phyloP scores from a whole-genome alignment of 2,113 vertebrate species.

The Tetrax tetrax region DNA sequence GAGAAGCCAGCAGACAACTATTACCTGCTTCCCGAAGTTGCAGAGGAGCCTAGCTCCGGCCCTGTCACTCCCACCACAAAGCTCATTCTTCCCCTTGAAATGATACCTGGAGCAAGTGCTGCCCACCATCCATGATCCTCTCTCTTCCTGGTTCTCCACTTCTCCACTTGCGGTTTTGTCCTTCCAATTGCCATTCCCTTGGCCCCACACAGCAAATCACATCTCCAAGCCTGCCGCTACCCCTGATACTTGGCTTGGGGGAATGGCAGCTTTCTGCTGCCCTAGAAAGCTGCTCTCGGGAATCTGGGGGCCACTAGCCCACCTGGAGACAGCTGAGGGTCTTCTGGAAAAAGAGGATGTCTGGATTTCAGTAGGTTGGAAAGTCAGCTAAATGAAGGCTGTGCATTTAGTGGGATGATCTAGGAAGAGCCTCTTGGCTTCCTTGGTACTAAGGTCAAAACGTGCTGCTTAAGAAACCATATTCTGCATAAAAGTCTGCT shows the following conservation, averaged over 20 bases:
- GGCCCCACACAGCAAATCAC: not conserved
- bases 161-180: not conserved
- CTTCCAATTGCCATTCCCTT: not conserved
- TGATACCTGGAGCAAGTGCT: not conserved
- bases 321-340: not conserved
- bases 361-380: not conserved
- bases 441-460: not conserved
- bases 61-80: not conserved
- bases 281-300: not conserved
- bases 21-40: rapidly evolving
- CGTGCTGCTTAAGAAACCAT: not conserved
- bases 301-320: not conserved
- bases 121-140: not conserved
- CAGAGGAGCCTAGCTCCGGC: not conserved
- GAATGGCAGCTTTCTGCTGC: not conserved
- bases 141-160: not conserved
- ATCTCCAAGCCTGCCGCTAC: not conserved
- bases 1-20: not conserved
- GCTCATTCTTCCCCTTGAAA: not conserved
- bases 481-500: not conserved
- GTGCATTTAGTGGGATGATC: not conserved
- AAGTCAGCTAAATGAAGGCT: not conserved
- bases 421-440: not conserved
- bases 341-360: not conserved
- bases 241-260: not conserved